These are phyloP conservation scores for Xyrichtys novacula DNA, from an alignment of 2,797 vertebrate genomes.

Conservation along the genomic window DNA sequence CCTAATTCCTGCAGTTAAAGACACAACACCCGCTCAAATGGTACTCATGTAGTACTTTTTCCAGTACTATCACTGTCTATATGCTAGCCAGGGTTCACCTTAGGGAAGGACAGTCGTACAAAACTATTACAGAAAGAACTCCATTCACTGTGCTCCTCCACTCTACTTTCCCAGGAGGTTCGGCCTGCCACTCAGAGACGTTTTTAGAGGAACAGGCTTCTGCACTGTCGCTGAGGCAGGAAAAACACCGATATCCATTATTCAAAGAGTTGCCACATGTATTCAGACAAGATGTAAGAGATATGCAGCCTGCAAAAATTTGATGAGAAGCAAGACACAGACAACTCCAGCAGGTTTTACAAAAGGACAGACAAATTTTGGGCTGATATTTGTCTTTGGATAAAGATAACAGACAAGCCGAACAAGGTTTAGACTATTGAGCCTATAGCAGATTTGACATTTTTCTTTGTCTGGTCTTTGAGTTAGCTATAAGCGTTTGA, in stretches of 20 bases:
- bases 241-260: slow-evolving; percentile 55
- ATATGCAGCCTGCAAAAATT: slow-evolving; percentile 40
- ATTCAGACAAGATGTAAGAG: slow-evolving; percentile 52
- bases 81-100: slow-evolving; percentile 25
- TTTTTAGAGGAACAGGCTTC: slow-evolving; percentile 37
- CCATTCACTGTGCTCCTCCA: slow-evolving; percentile 16
- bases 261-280: slow-evolving; percentile 55
- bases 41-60: slow-evolving; percentile 34
- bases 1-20: slow-evolving; percentile 69
- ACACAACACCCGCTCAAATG: slow-evolving; percentile 62
- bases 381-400: too few relatives aligned
- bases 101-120: slow-evolving; percentile 17
- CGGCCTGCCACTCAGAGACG: slow-evolving; percentile 24
- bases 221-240: slow-evolving; percentile 38
- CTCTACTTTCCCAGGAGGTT: slow-evolving; percentile 49
- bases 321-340: slow-evolving; percentile 10
- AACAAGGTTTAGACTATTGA: too few relatives aligned
- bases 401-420: too few relatives aligned
- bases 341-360: background rate
- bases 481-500: too few relatives aligned
- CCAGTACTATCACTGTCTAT: slow-evolving; percentile 38
- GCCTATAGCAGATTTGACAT: too few relatives aligned
- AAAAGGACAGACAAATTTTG: too few relatives aligned
- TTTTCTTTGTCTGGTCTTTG: too few relatives aligned
- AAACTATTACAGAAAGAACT: slow-evolving; percentile 33